Evolutionary conservation across 2,888 invertebrate genomes (phyloP).

Genomic region (Phaedon cochleariae): DNA sequence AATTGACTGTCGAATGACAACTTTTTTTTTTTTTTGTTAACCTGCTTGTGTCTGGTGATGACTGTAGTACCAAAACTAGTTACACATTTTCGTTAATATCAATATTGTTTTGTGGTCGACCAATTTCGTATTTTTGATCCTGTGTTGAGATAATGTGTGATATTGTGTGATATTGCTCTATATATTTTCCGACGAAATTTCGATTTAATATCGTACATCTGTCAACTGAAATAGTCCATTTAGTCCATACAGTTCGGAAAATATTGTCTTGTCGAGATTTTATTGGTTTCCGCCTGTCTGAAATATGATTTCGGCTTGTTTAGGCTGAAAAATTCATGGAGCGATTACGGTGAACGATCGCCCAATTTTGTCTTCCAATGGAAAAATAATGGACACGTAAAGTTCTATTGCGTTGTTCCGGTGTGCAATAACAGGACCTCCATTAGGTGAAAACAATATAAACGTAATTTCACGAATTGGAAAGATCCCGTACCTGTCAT

Average conservation of each 20-base stretch:
- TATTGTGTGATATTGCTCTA: not conserved
- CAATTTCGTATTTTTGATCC: too few species aligned
- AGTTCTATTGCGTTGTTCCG: not conserved
- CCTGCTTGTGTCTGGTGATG: too few species aligned
- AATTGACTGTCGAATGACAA: too few species aligned
- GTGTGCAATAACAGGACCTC: not conserved
- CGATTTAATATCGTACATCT: not conserved
- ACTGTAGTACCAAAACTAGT: too few species aligned
- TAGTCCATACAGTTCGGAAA: not conserved
- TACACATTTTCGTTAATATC: too few species aligned
- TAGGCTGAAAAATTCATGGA: not conserved
- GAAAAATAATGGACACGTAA: not conserved
- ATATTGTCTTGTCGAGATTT: not conserved
- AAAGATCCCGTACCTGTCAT: not conserved
- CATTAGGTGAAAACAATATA: not conserved
- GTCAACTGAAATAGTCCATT: not conserved
- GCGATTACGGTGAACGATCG: not conserved
- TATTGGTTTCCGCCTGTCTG: not conserved
- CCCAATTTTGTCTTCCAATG: not conserved
- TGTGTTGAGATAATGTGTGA: too few species aligned
- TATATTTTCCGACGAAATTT: not conserved
- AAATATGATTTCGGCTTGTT: not conserved
- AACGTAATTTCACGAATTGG: not conserved
- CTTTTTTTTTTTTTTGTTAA: too few species aligned
- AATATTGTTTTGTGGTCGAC: too few species aligned